Evolutionary conservation across 2,797 vertebrate genomes (phyloP), one percentile per base, ranked within the genome.

Genomic region (Tamandua tetradactyla): DNA sequence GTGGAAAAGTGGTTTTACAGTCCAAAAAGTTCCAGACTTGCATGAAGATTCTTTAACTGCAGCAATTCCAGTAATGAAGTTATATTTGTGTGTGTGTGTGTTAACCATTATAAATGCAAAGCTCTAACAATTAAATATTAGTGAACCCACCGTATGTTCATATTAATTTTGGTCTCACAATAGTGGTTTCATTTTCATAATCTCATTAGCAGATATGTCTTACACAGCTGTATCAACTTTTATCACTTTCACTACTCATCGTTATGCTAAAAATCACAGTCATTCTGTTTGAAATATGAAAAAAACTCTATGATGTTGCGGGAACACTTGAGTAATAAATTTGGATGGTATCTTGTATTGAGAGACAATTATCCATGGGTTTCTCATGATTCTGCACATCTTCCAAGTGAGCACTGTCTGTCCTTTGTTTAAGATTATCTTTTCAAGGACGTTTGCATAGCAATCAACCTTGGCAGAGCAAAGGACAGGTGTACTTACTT

Each of bases 51-150:
- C 62, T 44, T 89, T 82, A 84, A 37, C 52, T 84, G 23, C 57
- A 83, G 72, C 72, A 89, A 64, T 94, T 94, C 91, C 49, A 72
- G 32, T 91, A 89, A 91, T 52, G n/a, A 89, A 74, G 15, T 40
- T 78, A 40, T 44, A 59, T 49, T 20, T 92, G 6, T 81, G 42
- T 59, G n/a, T 90, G 44, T 84, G 7, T 89, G 52, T 84, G 20
- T 82, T 92, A 80, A 61, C 40, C 49, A 91, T 94, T 61, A 88
- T 71, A 94, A 94, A 88, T 81, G 27, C 57, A 74, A 72, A 44
- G 25, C 25, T 44, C 69, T 72, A 30, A 22, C 44, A 72, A 11
- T 25, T 14, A 42, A 27, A 13, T 72, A 72, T 72, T 30, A 72
- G 12, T 44, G 23, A 35, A 93, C 7, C 3, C 35, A 90, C 69